A percentile compares a stretch with the other conserved stretches of the same genome.
phyloP scores from a whole-genome alignment of 64 coral and sea anemone genomes.

The Dendronephthya gigantea region DNA sequence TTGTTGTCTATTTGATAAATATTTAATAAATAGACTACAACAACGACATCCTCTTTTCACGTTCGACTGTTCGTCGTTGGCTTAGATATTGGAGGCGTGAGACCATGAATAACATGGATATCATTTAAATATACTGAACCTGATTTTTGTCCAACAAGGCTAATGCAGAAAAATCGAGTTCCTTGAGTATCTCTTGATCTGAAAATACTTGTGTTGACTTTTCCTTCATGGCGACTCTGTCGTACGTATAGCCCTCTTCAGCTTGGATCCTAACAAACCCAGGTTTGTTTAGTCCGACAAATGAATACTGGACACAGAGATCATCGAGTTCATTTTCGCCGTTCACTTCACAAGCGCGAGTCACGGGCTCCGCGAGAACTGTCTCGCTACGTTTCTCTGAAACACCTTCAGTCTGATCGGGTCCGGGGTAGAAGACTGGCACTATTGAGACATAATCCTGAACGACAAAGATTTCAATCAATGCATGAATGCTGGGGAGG shows the following conservation, averaged over 20 bases:
- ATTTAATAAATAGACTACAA: no score
- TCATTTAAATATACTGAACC: slow-evolving; percentile 1
- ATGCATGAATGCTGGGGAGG: no score
- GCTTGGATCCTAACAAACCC: slow-evolving; percentile 58
- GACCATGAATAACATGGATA: background rate
- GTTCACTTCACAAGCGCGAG: slow-evolving; percentile 72
- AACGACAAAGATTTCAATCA: background rate
- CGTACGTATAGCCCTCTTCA: slow-evolving; percentile 50
- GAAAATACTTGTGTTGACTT: slow-evolving; percentile 58
- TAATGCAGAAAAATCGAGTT: slow-evolving; percentile 74
- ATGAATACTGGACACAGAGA: slow-evolving; percentile 74
- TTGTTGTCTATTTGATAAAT: no score
- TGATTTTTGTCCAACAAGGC: slow-evolving; percentile 62
- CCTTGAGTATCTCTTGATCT: slow-evolving; percentile 47
- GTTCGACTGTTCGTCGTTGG: no score
- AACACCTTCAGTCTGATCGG: background rate
- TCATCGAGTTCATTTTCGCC: slow-evolving; percentile 25
- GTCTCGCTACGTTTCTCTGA: slow-evolving; percentile 52
- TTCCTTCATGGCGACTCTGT: background rate
- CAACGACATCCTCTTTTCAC: no score
- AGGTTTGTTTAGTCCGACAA: slow-evolving; percentile 52
- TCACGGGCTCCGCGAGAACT: slow-evolving; percentile 55
- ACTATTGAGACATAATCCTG: slow-evolving; percentile 79
- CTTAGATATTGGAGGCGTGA: no score
- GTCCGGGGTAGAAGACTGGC: slow-evolving; percentile 27